Evolutionary conservation across 2,113 vertebrate species (phyloP).

Genomic region (Ceyx melanurus): DNA sequence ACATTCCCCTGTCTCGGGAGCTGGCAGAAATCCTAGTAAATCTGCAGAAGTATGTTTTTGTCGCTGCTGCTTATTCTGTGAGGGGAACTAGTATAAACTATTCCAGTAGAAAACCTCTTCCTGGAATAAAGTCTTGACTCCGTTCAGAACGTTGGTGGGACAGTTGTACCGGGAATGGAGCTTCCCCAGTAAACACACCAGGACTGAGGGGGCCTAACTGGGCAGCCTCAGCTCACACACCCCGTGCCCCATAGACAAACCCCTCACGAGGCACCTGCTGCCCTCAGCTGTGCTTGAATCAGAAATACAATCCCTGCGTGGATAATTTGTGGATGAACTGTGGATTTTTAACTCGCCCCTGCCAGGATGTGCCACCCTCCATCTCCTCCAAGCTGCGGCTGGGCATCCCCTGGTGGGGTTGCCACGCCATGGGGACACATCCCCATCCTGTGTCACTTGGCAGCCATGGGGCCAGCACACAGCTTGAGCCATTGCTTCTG

Average conservation of each 20-base stretch:
- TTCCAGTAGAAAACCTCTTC: conserved; percentile 40
- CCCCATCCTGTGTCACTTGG: neutral
- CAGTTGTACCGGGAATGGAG: neutral
- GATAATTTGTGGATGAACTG: neutral
- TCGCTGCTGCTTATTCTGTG: conserved; percentile 30
- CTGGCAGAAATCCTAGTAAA: conserved; percentile 60
- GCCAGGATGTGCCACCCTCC: fast-evolving
- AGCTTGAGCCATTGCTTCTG: neutral
- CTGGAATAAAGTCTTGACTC: conserved; percentile 51
- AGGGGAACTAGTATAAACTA: conserved; percentile 27
- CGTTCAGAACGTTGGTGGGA: conserved; percentile 24
- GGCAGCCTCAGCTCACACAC: neutral
- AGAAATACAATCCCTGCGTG: fast-evolving
- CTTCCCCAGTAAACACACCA: neutral
- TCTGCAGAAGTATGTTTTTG: conserved; percentile 59
- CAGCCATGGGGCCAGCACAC: neutral
- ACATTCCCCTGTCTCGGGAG: conserved; percentile 40
- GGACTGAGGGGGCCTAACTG: fast-evolving
- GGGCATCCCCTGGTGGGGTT: neutral
- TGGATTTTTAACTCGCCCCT: fast-evolving
- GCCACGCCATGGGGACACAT: fast-evolving
- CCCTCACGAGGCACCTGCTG: neutral
- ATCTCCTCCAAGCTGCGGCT: neutral
- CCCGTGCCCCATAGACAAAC: neutral
- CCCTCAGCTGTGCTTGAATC: neutral